phyloP scores from a whole-genome alignment of 1,140 invertebrate genomes.

The Bilobella aurantiaca region DNA sequence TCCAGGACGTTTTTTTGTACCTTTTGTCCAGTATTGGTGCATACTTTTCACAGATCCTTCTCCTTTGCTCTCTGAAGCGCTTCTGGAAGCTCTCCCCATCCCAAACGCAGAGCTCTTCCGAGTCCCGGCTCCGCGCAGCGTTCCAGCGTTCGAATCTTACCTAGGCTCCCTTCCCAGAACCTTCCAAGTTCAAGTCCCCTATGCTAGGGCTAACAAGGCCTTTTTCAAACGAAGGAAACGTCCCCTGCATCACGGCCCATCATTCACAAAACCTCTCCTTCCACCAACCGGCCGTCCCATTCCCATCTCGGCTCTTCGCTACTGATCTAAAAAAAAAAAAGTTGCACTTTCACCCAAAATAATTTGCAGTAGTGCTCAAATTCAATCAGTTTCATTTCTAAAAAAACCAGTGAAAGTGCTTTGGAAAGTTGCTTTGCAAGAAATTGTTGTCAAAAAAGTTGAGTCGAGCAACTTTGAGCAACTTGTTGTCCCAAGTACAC shows the following conservation, averaged over 20 bases:
- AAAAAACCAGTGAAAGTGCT: not conserved
- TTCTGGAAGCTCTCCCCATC: too few relatives aligned
- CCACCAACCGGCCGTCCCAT: constrained; percentile 9
- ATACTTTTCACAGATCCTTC: too few relatives aligned
- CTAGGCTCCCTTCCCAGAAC: not conserved
- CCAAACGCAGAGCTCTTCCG: too few relatives aligned
- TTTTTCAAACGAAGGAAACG: not conserved
- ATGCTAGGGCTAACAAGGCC: not conserved
- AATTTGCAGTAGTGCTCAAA: not conserved
- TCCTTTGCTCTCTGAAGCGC: too few relatives aligned
- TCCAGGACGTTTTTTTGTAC: too few relatives aligned
- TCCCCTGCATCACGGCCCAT: not conserved
- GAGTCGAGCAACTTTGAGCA: not conserved
- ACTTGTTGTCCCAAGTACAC: too few relatives aligned
- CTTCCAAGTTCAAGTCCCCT: not conserved
- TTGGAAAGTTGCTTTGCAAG: not conserved
- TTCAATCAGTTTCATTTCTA: not conserved
- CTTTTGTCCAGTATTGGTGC: too few relatives aligned
- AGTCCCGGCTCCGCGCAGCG: too few relatives aligned
- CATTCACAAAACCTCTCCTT: not conserved
- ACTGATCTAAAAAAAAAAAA: not conserved
- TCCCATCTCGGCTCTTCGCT: not conserved
- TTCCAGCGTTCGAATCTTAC: too few relatives aligned
- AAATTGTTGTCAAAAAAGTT: not conserved
- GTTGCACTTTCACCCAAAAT: not conserved